Percentiles rank a stretch among this genome's conserved stretches.
These are phyloP conservation scores for Chironomus riparius DNA, from an alignment of 2,888 invertebrate species.

Conservation along the genomic window DNA sequence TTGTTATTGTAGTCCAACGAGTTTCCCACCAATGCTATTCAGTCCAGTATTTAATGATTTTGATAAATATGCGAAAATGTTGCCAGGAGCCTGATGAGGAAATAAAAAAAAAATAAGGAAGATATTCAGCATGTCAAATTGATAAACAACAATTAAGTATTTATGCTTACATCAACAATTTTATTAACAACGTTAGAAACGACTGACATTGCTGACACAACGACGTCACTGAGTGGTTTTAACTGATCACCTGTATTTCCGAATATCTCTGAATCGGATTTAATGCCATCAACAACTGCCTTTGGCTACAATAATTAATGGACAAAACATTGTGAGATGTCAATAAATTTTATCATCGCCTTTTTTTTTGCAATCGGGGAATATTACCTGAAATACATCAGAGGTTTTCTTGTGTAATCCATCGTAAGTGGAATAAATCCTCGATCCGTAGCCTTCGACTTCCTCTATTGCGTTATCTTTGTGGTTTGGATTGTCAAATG, in stretches of 20 bases:
- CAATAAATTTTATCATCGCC: no score
- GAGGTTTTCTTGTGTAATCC: constrained; percentile 36
- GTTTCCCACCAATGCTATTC: constrained; percentile 12
- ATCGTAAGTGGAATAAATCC: constrained; percentile 37
- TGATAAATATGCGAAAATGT: neutral
- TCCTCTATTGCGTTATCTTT: constrained; percentile 30
- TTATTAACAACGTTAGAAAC: constrained; percentile 53
- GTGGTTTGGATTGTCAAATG: neutral
- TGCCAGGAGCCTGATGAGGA: constrained; percentile 1
- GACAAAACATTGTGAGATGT: neutral
- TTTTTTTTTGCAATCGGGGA: no score
- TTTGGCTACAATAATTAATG: constrained; percentile 44
- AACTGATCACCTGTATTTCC: constrained; percentile 54
- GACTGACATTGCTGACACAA: constrained; percentile 35
- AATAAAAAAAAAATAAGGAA: no score
- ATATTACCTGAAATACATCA: constrained; percentile 35
- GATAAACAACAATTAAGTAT: no score
- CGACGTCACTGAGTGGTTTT: neutral
- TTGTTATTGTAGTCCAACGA: constrained; percentile 15
- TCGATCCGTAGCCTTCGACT: constrained; percentile 37
- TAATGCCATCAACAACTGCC: constrained; percentile 66
- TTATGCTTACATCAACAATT: constrained; percentile 49
- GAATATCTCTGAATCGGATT: constrained; percentile 62
- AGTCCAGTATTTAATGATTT: neutral
- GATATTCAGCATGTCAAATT: no score